Evolutionary conservation across 2,888 invertebrate species (phyloP).

Genomic region (Brassicogethes aeneus): DNA sequence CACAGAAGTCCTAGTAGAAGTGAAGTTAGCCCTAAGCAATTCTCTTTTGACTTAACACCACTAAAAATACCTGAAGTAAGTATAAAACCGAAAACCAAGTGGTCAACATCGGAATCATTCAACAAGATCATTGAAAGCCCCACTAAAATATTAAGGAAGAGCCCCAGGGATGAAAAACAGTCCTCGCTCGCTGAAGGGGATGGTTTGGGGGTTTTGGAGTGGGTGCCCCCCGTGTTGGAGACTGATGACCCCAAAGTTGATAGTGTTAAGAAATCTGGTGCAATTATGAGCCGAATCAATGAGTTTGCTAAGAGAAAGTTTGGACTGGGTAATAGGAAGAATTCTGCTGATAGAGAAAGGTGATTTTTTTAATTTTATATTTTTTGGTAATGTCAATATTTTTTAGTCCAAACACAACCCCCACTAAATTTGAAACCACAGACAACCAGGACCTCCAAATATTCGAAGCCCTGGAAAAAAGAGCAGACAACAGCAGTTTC

Average conservation of each 20-base stretch:
- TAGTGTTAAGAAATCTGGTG: no score
- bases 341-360: no score
- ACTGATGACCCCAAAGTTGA: no score
- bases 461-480: slow-evolving; percentile 71
- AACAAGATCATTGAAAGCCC: background rate
- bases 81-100: slow-evolving; percentile 30
- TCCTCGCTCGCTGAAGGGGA: slow-evolving; percentile 7
- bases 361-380: no score
- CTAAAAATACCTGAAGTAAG: slow-evolving; percentile 29
- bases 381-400: background rate
- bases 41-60: slow-evolving; percentile 25
- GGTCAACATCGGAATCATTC: slow-evolving; percentile 14
- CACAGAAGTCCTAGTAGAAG: no score
- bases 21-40: no score
- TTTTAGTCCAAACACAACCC: background rate
- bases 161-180: slow-evolving; percentile 11
- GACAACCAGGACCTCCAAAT: slow-evolving; percentile 44
- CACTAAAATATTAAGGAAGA: slow-evolving; percentile 5
- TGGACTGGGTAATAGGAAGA: slow-evolving; percentile 6
- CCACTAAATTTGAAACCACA: background rate
- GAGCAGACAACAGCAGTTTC: slow-evolving; percentile 65
- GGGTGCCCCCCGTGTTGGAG: no score
- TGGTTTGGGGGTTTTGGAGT: no score
- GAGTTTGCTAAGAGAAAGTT: slow-evolving; percentile 14
- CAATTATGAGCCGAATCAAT: slow-evolving; percentile 15